Conservation (phyloP, 2,797 vertebrate genomes). For the Vireo griseus region DNA sequence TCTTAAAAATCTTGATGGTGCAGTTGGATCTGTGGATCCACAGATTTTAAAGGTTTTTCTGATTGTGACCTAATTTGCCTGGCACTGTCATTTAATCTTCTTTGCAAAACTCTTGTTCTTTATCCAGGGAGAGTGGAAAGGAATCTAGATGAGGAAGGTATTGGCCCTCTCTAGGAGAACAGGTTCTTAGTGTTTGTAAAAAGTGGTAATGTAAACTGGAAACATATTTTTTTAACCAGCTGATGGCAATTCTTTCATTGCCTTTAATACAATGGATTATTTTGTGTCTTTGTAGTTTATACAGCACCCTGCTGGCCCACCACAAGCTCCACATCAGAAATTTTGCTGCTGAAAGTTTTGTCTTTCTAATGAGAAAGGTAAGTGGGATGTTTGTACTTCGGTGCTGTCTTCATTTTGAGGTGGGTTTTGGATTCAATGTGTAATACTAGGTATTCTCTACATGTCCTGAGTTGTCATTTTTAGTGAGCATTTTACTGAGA, state of each 20-base stretch:
- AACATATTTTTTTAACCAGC: not conserved
- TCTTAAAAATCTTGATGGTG: not conserved
- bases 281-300: conserved; percentile 79
- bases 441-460: not conserved
- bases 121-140: not conserved
- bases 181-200: not conserved
- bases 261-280: not conserved
- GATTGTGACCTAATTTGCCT: not conserved
- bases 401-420: not conserved
- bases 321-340: conserved; percentile 93
- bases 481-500: not conserved
- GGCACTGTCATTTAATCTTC: not conserved
- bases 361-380: conserved; percentile 97
- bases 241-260: not conserved
- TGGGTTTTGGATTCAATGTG: not conserved
- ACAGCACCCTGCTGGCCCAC: conserved; percentile 91
- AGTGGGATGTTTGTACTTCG: not conserved
- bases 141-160: not conserved
- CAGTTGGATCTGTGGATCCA: not conserved
- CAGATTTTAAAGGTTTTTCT: not conserved
- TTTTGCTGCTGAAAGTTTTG: conserved; percentile 98
- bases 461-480: not conserved
- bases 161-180: not conserved
- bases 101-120: not conserved
- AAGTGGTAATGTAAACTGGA: not conserved